A percentile compares a stretch with the other conserved stretches of the same genome.
These are phyloP conservation scores for Alosa alosa DNA, from an alignment of 2,113 vertebrate genomes.

Conservation along the genomic window DNA sequence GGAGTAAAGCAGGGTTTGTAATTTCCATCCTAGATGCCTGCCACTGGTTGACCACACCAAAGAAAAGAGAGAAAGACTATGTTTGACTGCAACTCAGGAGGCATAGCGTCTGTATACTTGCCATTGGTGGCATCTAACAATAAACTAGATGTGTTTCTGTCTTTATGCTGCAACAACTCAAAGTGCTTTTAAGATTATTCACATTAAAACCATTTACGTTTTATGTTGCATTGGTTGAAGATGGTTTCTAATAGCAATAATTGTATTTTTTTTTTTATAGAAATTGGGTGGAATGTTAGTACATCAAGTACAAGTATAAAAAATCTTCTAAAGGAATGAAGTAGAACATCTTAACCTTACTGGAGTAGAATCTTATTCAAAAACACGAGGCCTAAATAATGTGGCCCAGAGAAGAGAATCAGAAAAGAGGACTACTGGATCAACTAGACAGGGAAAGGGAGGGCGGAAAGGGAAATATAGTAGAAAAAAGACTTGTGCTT, in stretches of 20 bases:
- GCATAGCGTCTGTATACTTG: not conserved
- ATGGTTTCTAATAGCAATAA: not conserved
- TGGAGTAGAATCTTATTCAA: not conserved
- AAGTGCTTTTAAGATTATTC: not conserved
- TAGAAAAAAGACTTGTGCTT: not conserved
- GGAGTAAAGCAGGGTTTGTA: constrained; percentile 4
- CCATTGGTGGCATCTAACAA: not conserved
- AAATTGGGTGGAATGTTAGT: not conserved
- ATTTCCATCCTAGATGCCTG: constrained; percentile 1
- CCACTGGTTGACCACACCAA: constrained; percentile 1
- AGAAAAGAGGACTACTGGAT: not conserved
- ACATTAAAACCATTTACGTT: not conserved
- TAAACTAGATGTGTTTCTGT: not conserved
- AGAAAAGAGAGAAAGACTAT: constrained; percentile 13
- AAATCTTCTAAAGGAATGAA: not conserved
- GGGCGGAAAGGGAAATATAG: not conserved
- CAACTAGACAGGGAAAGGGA: not conserved
- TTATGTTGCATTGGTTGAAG: not conserved
- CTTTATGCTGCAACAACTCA: not conserved
- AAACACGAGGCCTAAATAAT: not conserved
- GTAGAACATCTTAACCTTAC: not conserved
- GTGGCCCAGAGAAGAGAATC: not conserved
- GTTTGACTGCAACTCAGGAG: not conserved
- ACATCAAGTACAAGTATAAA: not conserved
- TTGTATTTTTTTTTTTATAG: not conserved